Evolutionary conservation across 2,888 invertebrate genomes (phyloP), one percentile per base, ranked within the genome.

Genomic region (Aleiodes testaceus): DNA sequence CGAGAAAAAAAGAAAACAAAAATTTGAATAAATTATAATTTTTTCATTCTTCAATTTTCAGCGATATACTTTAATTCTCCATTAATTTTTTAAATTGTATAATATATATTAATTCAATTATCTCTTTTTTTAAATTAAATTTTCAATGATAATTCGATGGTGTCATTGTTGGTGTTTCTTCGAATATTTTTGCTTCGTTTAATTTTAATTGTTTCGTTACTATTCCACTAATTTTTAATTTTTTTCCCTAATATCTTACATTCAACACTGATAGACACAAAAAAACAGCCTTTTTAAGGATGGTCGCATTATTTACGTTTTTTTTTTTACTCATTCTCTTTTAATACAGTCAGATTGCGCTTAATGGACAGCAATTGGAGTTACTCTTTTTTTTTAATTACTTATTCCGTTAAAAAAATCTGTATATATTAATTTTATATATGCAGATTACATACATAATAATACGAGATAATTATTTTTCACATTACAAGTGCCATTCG

Each of bases 181-280:
- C 16, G 5, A 26, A 26, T 26, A 5, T 26, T 26, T 26, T 26
- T 26, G 18, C 20, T 22, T 64, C 52, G 42, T 50, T 69, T 44
- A 14, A 30, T 42, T 44, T 52, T 64, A 44, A 26, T 53, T 45
- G 20, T 44, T 63, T 44, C 16, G 18, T 16, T 26, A 26, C 26
- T 26, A 12, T 47, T 30, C 11, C 4, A 59, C 36, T 63, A 63
- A 49, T 61, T 42, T 45, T 30, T 16, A 61, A 16, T 69, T 12
- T 50, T 53, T 49, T 67, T 26, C 45, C 49, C 18, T 16, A 81
- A 79, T 81, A 82, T 81, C 82, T 78, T 79, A 82, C 81, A 81
- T 74, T 77, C 75, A 81, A 82, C 82, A 82, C 79, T 73, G 76
- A 82, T 81, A 81, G 73, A 81, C 78, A 80, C 71, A 78, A 45